Percentiles rank a stretch among this genome's conserved stretches.
Conservation (phyloP, 2,888 invertebrate genomes). For the Caenorhabditis macrosperma region DNA sequence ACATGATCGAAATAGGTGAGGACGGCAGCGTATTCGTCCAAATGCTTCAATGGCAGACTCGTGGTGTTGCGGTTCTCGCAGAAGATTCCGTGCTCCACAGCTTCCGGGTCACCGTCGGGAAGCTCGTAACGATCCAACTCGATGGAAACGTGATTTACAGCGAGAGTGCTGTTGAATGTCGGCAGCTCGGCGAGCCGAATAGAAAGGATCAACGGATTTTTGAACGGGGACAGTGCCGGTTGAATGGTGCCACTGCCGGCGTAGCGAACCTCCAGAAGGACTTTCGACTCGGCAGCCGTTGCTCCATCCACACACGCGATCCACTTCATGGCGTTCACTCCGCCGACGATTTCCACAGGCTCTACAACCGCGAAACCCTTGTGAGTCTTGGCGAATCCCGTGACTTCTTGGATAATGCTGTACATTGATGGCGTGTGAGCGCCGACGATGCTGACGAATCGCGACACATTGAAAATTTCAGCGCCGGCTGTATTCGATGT, state of each 20-base stretch:
- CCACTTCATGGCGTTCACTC: constrained; percentile 34
- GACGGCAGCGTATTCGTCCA: constrained; percentile 43
- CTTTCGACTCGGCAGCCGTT: constrained; percentile 17
- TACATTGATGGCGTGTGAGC: constrained; percentile 20
- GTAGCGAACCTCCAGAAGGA: constrained; percentile 48
- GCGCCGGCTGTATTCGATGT: constrained; percentile 12
- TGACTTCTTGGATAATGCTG: constrained; percentile 26
- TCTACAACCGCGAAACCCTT: constrained; percentile 22
- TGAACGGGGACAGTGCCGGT: constrained; percentile 8
- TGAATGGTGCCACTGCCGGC: constrained; percentile 29
- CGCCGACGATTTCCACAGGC: constrained; percentile 39
- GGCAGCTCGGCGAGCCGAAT: constrained; percentile 44
- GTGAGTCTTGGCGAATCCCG: constrained; percentile 8
- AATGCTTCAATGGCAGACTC: neutral
- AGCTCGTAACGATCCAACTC: constrained; percentile 53
- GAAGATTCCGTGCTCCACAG: constrained; percentile 36
- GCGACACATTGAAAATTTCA: constrained; percentile 3
- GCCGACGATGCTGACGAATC: constrained; percentile 29
- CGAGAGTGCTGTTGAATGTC: constrained; percentile 16
- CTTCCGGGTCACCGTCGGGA: constrained; percentile 19
- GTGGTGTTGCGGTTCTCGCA: constrained; percentile 9
- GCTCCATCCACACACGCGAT: constrained; percentile 36
- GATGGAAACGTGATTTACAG: constrained; percentile 30
- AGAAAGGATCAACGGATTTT: no score
- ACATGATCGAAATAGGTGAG: constrained; percentile 32